phyloP scores from a whole-genome alignment of 2,797 vertebrate genomes.

The Oreonectes daqikongensis region DNA sequence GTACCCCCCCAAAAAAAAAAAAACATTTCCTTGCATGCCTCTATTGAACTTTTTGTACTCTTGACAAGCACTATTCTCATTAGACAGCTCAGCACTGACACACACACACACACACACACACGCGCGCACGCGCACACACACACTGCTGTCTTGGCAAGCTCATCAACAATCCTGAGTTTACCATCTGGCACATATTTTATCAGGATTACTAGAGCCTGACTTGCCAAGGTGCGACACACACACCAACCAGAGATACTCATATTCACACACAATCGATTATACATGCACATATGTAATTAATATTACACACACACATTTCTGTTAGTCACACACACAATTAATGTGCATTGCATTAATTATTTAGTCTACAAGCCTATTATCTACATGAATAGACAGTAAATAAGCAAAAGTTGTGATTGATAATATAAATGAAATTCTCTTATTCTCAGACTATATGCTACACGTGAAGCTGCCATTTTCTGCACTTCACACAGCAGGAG shows the following conservation, averaged over 20 bases:
- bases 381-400: not conserved
- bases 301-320: not conserved
- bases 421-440: not conserved
- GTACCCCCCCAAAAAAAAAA: not conserved
- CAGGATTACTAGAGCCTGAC: conserved; percentile 42
- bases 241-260: conserved; percentile 11
- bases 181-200: conserved; percentile 67
- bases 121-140: conserved; percentile 6
- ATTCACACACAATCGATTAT: not conserved
- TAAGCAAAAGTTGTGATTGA: not conserved
- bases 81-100: conserved; percentile 5
- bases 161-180: conserved; percentile 60
- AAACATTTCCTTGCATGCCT: not conserved
- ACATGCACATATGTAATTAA: conserved; percentile 6
- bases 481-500: not conserved
- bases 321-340: conserved; percentile 29
- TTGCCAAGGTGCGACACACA: conserved; percentile 35
- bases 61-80: conserved; percentile 6
- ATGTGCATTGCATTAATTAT: not conserved
- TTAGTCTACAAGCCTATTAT: not conserved
- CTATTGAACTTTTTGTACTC: too few relatives aligned
- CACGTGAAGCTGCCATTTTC: not conserved
- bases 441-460: not conserved
- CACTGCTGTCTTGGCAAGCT: conserved; percentile 47
- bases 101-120: not conserved